Percentiles rank a stretch among this genome's conserved stretches.
These are phyloP conservation scores for Otis tarda DNA, from an alignment of 2,113 vertebrate species.

Conservation along the genomic window DNA sequence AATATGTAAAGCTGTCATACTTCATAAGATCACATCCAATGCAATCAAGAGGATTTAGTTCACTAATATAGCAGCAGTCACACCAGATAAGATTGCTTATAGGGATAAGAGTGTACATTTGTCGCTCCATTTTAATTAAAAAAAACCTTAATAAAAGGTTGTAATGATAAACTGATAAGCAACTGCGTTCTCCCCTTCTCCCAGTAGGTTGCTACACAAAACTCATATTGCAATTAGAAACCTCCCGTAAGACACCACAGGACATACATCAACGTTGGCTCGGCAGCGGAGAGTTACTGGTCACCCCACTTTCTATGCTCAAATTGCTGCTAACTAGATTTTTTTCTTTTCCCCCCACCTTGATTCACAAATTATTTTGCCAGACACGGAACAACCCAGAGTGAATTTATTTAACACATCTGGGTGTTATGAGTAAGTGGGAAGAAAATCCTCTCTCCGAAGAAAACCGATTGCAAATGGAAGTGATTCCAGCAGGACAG, in stretches of 20 bases:
- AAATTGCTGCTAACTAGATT: conserved; percentile 49
- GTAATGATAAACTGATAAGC: conserved; percentile 71
- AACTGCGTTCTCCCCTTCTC: conserved; percentile 44
- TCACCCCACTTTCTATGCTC: conserved; percentile 27
- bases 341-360: neutral
- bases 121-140: conserved; percentile 70
- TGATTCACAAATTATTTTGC: conserved; percentile 37
- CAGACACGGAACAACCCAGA: conserved; percentile 29
- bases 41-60: conserved; percentile 72
- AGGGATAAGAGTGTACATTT: conserved; percentile 69
- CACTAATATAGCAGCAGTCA: conserved; percentile 68
- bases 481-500: conserved; percentile 18
- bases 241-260: conserved; percentile 46
- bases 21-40: conserved; percentile 70
- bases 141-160: conserved; percentile 73
- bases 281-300: conserved; percentile 5
- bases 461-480: conserved; percentile 37
- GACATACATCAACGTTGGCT: conserved; percentile 47
- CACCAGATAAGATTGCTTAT: conserved; percentile 71
- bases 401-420: conserved; percentile 61
- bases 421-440: conserved; percentile 20
- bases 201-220: conserved; percentile 50
- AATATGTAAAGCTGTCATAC: conserved; percentile 72
- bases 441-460: conserved; percentile 49
- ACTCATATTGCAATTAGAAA: conserved; percentile 63